phyloP scores from a whole-genome alignment of 2,797 vertebrate species.

The Xenops minutus region DNA sequence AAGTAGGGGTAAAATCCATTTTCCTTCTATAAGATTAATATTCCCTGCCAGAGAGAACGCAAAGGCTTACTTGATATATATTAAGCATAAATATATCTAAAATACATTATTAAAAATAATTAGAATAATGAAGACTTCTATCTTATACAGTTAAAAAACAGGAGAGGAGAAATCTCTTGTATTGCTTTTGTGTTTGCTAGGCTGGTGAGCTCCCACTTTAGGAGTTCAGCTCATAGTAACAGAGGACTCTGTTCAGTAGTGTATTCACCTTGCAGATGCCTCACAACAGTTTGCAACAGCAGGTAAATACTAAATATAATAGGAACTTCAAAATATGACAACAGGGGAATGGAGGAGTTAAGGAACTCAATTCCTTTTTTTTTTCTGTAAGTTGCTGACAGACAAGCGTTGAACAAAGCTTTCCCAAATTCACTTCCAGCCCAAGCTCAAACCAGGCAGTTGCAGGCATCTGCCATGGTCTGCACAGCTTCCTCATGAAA shows the following conservation, averaged over 20 bases:
- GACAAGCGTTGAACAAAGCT: neutral
- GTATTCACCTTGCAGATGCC: neutral
- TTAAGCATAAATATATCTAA: neutral
- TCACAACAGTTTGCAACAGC: neutral
- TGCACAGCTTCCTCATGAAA: rapidly evolving
- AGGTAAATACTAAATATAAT: neutral
- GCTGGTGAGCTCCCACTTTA: neutral
- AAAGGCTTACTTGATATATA: neutral
- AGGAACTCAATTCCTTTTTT: neutral
- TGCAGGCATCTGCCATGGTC: neutral
- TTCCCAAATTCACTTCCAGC: neutral
- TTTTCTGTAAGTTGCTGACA: neutral
- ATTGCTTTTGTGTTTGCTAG: neutral
- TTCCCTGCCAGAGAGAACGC: neutral
- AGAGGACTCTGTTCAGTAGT: neutral
- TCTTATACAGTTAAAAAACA: neutral
- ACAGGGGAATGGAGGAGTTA: neutral
- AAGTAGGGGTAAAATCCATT: neutral
- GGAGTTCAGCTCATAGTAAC: neutral
- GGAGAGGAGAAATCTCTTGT: neutral
- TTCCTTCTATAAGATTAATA: neutral
- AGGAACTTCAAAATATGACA: neutral
- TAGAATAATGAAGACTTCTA: neutral
- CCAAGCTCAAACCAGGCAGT: neutral
- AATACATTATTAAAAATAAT: neutral